phyloP scores from a whole-genome alignment of 2,888 invertebrate genomes.

The Lasioglossum pauxillum region DNA sequence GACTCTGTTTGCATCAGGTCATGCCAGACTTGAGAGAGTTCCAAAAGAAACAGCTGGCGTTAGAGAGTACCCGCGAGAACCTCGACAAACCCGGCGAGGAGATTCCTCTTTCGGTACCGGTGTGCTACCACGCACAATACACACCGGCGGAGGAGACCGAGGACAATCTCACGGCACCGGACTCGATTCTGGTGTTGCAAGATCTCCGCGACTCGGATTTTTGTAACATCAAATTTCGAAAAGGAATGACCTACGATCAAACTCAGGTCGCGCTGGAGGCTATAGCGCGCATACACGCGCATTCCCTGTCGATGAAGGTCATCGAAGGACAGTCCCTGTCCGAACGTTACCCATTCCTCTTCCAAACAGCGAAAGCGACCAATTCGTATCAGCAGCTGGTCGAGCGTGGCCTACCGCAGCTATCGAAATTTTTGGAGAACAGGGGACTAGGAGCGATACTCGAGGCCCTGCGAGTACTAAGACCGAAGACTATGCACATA shows the following conservation, averaged over 20 bases:
- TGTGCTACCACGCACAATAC: conserved; percentile 89
- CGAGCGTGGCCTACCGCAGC: conserved; percentile 91
- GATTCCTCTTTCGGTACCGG: conserved; percentile 88
- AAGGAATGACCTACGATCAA: conserved; percentile 88
- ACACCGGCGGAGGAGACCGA: conserved; percentile 83
- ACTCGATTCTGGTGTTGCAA: conserved; percentile 90
- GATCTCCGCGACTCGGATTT: conserved; percentile 89
- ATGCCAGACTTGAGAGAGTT: conserved; percentile 90
- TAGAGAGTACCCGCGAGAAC: conserved; percentile 27
- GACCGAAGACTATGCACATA: conserved; percentile 89
- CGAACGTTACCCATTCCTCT: conserved; percentile 89
- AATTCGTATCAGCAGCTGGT: conserved; percentile 92
- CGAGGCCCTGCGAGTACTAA: conserved; percentile 86
- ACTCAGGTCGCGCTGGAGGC: conserved; percentile 90
- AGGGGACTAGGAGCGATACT: conserved; percentile 88
- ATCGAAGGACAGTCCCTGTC: conserved; percentile 85
- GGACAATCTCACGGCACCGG: conserved; percentile 85
- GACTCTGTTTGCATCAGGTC: conserved; percentile 85
- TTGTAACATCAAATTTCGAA: conserved; percentile 89
- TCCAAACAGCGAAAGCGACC: conserved; percentile 91
- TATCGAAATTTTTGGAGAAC: conserved; percentile 89
- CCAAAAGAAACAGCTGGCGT: conserved; percentile 84
- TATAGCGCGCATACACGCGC: conserved; percentile 90
- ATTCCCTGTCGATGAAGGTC: conserved; percentile 88
- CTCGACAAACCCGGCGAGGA: conserved; percentile 78